Percentiles rank a stretch among this genome's conserved stretches.
Evolutionary conservation across 2,888 invertebrate species (phyloP).

Genomic region (Bombylius discolor): DNA sequence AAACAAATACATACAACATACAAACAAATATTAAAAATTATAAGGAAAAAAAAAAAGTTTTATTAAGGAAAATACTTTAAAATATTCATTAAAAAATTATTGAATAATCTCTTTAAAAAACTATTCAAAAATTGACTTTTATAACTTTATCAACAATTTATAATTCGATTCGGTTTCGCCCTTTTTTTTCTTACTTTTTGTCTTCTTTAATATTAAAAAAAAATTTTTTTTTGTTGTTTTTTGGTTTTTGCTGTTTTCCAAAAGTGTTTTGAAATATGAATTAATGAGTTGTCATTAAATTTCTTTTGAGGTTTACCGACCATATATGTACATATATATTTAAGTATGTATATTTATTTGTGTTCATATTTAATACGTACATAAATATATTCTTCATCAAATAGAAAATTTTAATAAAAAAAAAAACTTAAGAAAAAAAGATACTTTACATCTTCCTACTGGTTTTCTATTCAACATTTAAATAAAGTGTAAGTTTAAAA

Average conservation of each 20-base stretch:
- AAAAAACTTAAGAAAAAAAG: too few relatives aligned
- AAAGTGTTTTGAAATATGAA: conserved; percentile 1
- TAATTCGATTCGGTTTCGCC: neutral
- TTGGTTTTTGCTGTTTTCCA: neutral
- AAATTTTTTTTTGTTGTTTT: neutral
- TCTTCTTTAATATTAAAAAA: neutral
- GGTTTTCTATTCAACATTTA: too few relatives aligned
- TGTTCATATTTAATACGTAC: too few relatives aligned
- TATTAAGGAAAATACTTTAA: neutral
- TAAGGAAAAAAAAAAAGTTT: too few relatives aligned
- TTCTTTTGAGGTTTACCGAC: neutral
- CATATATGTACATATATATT: neutral
- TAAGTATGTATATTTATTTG: too few relatives aligned
- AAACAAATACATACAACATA: too few relatives aligned
- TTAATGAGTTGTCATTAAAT: neutral
- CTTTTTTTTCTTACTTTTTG: neutral
- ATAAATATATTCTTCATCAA: too few relatives aligned
- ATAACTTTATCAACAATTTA: conserved; percentile 7
- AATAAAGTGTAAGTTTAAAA: too few relatives aligned
- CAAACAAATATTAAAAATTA: too few relatives aligned
- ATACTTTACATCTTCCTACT: too few relatives aligned
- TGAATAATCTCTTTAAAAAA: conserved; percentile 6
- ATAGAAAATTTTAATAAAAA: too few relatives aligned
- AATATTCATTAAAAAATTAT: neutral
- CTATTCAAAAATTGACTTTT: conserved; percentile 3